Evolutionary conservation across 2,113 vertebrate species (phyloP), one percentile per base, ranked within the genome.

Genomic region (Phaethon lepturus): DNA sequence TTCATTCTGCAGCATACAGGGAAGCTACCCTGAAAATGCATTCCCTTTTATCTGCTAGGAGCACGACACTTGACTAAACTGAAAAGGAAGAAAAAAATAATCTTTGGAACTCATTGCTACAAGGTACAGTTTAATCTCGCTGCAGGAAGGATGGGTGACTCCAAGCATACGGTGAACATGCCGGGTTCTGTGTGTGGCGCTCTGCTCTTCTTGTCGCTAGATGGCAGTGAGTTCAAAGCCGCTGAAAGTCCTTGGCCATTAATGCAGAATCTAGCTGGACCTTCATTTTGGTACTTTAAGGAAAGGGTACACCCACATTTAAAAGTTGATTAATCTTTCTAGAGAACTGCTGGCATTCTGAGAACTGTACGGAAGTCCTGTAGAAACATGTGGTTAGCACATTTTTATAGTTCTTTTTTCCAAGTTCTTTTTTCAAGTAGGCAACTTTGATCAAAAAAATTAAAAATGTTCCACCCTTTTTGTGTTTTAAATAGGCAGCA

Each of bases 81-180:
- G 29, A 69, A 75, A 69, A 23, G n/a, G 45, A 71, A n/a, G 18
- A 15, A 18, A 55, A 38, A 55, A 33, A 9, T 11, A 2, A 17
- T 17, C 23, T 23, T 8, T 58, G 59, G 40, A 53, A 38, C 19
- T 74, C 19, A 1, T 11, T 44, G 63, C 22, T 40, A 2, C 15
- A 8, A 42, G 60, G 22, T 83, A 35, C 9, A 8, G 52, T 33
- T 47, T 8, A 7, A 8, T 53, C 33, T 31, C 1, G 7, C 28
- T 28, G 31, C n/a, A 31, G 63, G 81, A 68, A 63, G 45, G 25
- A 15, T 15, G 2, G 29, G 52, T 53, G 77, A 9, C 52, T 81
- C 23, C 38, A 10, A 1, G 4, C 45, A 1, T 9, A 12, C 6
- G 1, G 4, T 23, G 44, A 19, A 14, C 0, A 0, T 17, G 20